These are phyloP conservation scores for Tricholaema leucomelas DNA, from an alignment of 2,113 vertebrate species.

Conservation along the genomic window DNA sequence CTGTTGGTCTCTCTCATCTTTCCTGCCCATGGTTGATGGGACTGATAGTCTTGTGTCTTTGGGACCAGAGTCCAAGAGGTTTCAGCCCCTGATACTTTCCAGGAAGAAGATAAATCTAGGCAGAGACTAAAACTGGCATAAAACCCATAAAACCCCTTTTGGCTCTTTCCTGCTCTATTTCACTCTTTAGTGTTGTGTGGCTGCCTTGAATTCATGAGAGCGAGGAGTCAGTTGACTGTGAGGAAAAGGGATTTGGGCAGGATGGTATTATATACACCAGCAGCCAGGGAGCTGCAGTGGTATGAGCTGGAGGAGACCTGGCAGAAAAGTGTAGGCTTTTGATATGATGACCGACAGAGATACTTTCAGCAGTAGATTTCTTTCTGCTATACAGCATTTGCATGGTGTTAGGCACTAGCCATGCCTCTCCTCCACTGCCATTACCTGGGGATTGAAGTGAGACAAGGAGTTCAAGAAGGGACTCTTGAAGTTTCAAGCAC, in stretches of 20 bases:
- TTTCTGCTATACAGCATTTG: not conserved
- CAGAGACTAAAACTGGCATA: not conserved
- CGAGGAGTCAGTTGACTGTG: not conserved
- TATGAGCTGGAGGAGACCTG: not conserved
- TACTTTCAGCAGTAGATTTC: not conserved
- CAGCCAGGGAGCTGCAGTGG: not conserved
- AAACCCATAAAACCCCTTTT: not conserved
- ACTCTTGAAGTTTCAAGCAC: not conserved
- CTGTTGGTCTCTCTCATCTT: not conserved
- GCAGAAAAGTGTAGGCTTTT: not conserved
- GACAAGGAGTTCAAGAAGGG: not conserved
- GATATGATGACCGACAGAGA: not conserved
- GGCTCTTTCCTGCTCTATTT: not conserved
- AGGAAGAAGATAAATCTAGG: not conserved
- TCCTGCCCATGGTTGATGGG: not conserved
- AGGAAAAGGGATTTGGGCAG: not conserved
- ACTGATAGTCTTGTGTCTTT: not conserved
- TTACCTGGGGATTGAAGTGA: not conserved
- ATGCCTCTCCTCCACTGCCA: not conserved
- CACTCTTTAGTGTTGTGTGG: not conserved
- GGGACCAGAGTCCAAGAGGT: not conserved
- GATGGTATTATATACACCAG: not conserved
- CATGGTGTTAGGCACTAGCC: accelerated
- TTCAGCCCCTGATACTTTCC: not conserved
- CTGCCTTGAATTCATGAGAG: not conserved